These are phyloP conservation scores for Microcebus tavaratra DNA, from an alignment of 2,113 vertebrate genomes.

Conservation along the genomic window DNA sequence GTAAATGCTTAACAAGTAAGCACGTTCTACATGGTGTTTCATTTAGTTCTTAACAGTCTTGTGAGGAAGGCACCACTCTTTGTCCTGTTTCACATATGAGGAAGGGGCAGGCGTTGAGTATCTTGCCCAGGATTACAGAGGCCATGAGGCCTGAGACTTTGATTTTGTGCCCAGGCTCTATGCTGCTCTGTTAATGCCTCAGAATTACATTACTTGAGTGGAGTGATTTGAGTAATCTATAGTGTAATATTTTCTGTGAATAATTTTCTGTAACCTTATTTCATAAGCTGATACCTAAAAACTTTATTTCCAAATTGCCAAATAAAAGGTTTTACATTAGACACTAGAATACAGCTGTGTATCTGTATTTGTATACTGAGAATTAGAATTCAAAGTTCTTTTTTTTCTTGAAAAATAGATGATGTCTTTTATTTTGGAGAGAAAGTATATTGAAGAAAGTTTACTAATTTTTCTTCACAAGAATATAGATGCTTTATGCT, in stretches of 20 bases:
- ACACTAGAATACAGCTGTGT: neutral
- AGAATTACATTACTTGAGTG: neutral
- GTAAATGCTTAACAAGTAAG: neutral
- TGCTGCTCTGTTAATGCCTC: neutral
- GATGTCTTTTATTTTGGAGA: neutral
- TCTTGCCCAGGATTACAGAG: neutral
- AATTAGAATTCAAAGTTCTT: neutral
- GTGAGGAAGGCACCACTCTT: neutral
- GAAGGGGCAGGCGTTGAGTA: no score
- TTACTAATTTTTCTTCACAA: neutral
- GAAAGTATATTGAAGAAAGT: neutral
- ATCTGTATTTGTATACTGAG: neutral
- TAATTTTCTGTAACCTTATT: neutral
- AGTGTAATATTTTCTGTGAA: neutral
- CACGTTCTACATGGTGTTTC: neutral
- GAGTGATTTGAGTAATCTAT: neutral
- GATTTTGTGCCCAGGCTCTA: neutral
- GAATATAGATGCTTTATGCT: neutral
- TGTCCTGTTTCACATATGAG: neutral
- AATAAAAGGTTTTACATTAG: neutral
- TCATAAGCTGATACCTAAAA: neutral
- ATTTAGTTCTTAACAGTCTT: neutral
- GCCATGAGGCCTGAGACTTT: fast-evolving
- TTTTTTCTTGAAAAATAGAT: neutral
- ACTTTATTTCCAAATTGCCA: neutral